Conservation (phyloP, 2,113 vertebrate genomes). For the Hypocryptadius cinnamomeus region DNA sequence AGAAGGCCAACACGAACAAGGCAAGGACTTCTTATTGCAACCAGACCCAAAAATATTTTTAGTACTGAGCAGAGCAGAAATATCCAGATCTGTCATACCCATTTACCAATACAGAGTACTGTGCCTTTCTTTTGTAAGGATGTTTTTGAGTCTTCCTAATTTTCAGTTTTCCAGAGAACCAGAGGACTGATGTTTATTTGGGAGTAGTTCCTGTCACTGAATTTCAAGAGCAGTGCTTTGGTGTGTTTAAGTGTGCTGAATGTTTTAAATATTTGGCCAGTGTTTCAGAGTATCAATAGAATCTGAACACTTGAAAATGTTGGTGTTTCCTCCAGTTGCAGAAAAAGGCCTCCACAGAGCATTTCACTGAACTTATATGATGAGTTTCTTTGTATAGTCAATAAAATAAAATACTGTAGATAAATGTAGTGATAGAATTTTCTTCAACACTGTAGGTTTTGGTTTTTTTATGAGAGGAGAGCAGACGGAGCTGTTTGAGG, state of each 20-base stretch:
- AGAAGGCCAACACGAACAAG: not conserved
- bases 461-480: not conserved
- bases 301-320: not conserved
- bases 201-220: not conserved
- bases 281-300: not conserved
- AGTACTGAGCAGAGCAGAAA: not conserved
- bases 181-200: not conserved
- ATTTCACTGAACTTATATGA: not conserved
- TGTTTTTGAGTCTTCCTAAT: not conserved
- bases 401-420: not conserved
- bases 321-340: not conserved
- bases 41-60: not conserved
- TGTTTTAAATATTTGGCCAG: not conserved
- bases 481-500: not conserved
- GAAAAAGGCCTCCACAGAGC: not conserved
- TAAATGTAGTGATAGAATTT: not conserved
- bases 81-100: not conserved
- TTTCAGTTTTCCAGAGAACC: not conserved
- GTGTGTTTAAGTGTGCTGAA: not conserved
- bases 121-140: not conserved
- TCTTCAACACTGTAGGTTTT: not conserved
- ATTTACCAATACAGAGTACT: not conserved
- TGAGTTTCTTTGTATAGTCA: not conserved
- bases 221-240: not conserved
- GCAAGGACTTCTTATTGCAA: not conserved